Percentiles rank a stretch among this genome's conserved stretches.
Evolutionary conservation across 2,797 vertebrate species (phyloP).

Genomic region (Macropodus opercularis): DNA sequence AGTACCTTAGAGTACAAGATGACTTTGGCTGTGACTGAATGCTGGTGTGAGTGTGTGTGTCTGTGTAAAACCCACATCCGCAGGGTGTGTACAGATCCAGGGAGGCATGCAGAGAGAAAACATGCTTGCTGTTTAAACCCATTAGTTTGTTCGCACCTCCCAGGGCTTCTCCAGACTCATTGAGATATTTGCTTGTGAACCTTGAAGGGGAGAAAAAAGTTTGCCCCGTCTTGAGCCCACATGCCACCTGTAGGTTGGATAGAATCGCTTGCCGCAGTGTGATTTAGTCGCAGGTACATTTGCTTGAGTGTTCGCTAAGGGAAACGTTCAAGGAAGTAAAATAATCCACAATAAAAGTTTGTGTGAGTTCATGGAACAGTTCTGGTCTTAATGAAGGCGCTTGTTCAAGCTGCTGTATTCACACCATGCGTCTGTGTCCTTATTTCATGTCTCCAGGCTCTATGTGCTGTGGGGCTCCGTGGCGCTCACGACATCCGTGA

Average conservation of each 20-base stretch:
- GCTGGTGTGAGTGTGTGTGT: conserved; percentile 25
- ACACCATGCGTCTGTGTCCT: conserved; percentile 7
- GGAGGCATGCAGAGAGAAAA: conserved; percentile 66
- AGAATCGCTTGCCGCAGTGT: conserved; percentile 42
- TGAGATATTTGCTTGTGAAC: conserved; percentile 51
- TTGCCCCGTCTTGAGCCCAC: conserved; percentile 1
- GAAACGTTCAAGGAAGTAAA: conserved; percentile 5
- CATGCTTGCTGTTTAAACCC: conserved; percentile 58
- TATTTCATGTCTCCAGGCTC: conserved; percentile 59
- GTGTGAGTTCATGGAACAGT: conserved; percentile 46
- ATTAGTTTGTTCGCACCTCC: conserved; percentile 60
- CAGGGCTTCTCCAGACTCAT: conserved; percentile 52
- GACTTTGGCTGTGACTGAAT: conserved; percentile 44
- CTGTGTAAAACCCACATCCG: conserved; percentile 60
- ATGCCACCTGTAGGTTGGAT: conserved; percentile 41
- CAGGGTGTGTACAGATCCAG: conserved; percentile 59
- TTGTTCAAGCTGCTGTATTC: conserved; percentile 42
- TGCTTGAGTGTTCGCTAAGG: conserved; percentile 35
- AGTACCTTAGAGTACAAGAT: conserved; percentile 20
- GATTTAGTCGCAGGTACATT: conserved; percentile 65
- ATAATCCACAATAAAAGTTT: conserved; percentile 41
- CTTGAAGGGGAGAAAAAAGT: conserved; percentile 47
- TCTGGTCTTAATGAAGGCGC: conserved; percentile 27
- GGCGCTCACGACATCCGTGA: conserved; percentile 70
- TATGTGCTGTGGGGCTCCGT: conserved; percentile 78